phyloP scores from a whole-genome alignment of 1,140 invertebrate species.

The Ctenoplectra terminalis region DNA sequence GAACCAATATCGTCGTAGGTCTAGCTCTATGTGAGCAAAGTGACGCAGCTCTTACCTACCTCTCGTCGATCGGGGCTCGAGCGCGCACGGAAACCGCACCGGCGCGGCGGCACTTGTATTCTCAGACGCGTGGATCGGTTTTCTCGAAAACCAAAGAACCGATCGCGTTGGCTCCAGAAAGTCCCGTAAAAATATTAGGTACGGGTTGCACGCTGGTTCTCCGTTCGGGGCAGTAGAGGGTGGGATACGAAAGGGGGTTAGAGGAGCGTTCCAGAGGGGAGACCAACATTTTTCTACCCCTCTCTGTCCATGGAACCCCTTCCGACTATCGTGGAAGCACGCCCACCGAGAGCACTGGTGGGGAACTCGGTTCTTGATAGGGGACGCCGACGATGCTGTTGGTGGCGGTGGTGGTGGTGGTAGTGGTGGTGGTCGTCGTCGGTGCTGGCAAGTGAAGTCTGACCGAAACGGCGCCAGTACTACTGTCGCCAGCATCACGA shows the following conservation, averaged over 20 bases:
- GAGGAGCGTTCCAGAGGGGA: constrained; percentile 40
- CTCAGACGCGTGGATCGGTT: constrained; percentile 1
- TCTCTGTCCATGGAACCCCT: constrained; percentile 49
- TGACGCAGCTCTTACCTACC: background rate
- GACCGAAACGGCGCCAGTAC: constrained; percentile 81
- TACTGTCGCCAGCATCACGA: constrained; percentile 82
- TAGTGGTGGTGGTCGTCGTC: constrained; percentile 59
- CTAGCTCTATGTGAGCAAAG: background rate
- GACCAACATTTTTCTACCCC: constrained; percentile 70
- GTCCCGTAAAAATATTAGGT: constrained; percentile 35
- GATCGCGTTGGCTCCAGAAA: background rate
- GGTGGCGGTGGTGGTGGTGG: constrained; percentile 47
- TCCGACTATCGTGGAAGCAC: constrained; percentile 63
- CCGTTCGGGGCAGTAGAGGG: background rate
- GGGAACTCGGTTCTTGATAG: constrained; percentile 66
- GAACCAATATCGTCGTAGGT: constrained; percentile 16
- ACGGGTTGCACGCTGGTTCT: constrained; percentile 4
- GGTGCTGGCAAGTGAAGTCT: constrained; percentile 77
- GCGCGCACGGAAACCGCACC: background rate
- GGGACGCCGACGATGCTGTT: constrained; percentile 47
- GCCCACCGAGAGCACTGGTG: constrained; percentile 70
- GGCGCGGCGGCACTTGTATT: no score
- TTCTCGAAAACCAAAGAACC: background rate
- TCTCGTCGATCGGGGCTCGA: background rate
- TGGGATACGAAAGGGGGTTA: constrained; percentile 26